Conservation (phyloP, 2,888 invertebrate species). For the Neria commutata region DNA sequence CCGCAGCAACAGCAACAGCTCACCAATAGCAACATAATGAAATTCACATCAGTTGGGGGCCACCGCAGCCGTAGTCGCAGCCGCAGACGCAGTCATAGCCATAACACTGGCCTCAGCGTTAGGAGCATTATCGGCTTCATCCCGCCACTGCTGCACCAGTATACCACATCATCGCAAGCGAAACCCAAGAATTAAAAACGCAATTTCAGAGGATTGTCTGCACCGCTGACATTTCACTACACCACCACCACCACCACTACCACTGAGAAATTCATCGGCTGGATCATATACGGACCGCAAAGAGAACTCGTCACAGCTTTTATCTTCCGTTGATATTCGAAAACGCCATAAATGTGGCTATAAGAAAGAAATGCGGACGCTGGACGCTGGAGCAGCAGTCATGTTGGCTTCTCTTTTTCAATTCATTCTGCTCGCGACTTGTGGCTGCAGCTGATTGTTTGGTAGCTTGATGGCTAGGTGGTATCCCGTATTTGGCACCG, state of each 20-base stretch:
- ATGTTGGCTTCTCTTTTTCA: not conserved
- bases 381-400: conserved; percentile 3
- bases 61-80: conserved; percentile 13
- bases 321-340: not conserved
- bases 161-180: too few relatives aligned
- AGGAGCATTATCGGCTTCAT: too few relatives aligned
- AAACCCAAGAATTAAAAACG: not conserved
- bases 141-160: too few relatives aligned
- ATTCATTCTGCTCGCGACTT: not conserved
- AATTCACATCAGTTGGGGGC: conserved; percentile 52
- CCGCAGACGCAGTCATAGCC: not conserved
- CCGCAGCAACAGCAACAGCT: conserved; percentile 12
- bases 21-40: conserved; percentile 35
- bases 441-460: conserved; percentile 21
- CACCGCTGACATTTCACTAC: not conserved
- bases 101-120: too few relatives aligned
- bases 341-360: too few relatives aligned
- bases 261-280: conserved; percentile 1
- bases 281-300: conserved; percentile 1
- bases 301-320: not conserved
- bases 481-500: too few relatives aligned
- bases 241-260: too few relatives aligned
- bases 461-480: too few relatives aligned
- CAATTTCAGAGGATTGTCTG: not conserved
- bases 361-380: not conserved